Base-by-base conservation (phyloP, 2,888 invertebrate species). In the Blomia tropicalis region DNA sequence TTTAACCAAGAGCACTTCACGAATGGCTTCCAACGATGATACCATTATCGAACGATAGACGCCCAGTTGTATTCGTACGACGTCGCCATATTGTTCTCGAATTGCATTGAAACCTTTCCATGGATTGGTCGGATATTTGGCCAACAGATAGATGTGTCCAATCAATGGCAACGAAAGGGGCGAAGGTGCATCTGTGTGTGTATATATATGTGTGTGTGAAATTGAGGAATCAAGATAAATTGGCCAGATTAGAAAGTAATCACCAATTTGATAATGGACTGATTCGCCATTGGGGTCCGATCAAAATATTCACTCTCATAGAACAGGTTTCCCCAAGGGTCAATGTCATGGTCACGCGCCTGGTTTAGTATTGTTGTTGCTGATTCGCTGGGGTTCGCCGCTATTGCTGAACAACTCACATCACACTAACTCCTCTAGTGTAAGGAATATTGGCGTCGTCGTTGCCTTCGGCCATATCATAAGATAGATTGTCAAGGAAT, bases 1-100 rank as follows among this genome's bases (percentile, higher is more conserved):
- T 66, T 74, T 76, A 5, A 56, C 54, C 22, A 69, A 62, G 78
- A 69, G 63, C 4, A 69, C 66, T 60, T 69, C 68, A 44, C 65
- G 63, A 27, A 69, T 67, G n/a, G 60, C 31, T 3, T 64, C 44
- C 29, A 64, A 47, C 31, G 64, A 66, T 41, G 67, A 68, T 31
- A 69, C 65, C 32, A 69, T 63, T 1, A 68, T 65, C 17, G 66
- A 65, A 17, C 65, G 53, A 2, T 62, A 59, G 17, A 54, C 53
- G 4, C 69, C 69, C n/a, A 69, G 54, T 27, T 63, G 66, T 14
- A 69, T 23, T 11, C 66, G 65, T 22, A 67, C 67, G 19, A 69
- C 62, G 30, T 67, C 64, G 41, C 69, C 69, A 51, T 63, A 68
- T 25, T 66, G 54, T 31, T 66, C 51, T 5, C 67, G 64, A 32